Conservation (phyloP, 2,113 vertebrate genomes). For the Nasalis larvatus region DNA sequence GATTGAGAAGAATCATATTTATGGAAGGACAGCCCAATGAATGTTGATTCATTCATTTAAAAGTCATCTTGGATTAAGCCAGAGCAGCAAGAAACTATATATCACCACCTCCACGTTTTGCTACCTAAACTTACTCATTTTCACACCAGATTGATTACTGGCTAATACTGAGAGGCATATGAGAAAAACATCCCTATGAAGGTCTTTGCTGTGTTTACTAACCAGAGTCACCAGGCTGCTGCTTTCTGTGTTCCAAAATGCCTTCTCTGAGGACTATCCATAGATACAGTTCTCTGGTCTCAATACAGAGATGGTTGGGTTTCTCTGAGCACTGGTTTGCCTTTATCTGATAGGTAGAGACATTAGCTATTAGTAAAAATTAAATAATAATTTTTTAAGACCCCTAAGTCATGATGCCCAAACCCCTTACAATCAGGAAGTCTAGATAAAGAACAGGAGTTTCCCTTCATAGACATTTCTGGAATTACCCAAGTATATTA, state of each 20-base stretch:
- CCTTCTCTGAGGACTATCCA: not conserved
- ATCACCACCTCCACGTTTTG: not conserved
- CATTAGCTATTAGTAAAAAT: not conserved
- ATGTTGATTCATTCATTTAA: not conserved
- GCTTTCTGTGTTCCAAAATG: not conserved
- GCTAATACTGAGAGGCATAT: not conserved
- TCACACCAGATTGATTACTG: not conserved
- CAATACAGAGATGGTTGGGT: not conserved
- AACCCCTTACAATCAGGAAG: not conserved
- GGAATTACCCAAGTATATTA: not conserved
- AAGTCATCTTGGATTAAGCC: not conserved
- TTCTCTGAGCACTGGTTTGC: not conserved
- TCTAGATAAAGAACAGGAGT: not conserved
- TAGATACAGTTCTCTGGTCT: not conserved
- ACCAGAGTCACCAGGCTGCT: not conserved
- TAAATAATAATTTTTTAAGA: slow-evolving; percentile 29
- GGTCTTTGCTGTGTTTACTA: not conserved
- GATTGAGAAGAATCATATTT: not conserved
- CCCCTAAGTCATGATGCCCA: not conserved
- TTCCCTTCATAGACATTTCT: slow-evolving; percentile 17
- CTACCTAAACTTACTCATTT: not conserved
- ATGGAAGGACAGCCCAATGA: not conserved
- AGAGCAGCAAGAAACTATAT: not conserved
- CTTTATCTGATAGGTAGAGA: not conserved
- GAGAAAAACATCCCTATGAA: not conserved